Percentiles rank a stretch among this genome's conserved stretches.
These are phyloP conservation scores for Blastomussa wellsi DNA, from an alignment of 92 coral and sea anemone species.

Conservation along the genomic window DNA sequence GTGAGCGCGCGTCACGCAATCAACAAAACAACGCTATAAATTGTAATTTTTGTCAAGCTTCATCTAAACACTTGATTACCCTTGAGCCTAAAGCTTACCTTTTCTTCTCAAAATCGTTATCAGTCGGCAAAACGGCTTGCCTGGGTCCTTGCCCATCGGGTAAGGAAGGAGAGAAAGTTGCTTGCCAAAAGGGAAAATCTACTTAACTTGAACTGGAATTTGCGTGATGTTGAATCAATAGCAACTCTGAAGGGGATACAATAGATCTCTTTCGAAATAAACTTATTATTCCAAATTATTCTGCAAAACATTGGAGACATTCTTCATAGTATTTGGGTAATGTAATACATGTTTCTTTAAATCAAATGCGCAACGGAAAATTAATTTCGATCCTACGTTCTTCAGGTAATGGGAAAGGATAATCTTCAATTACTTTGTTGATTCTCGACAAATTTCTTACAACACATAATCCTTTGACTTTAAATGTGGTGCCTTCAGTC, in stretches of 20 bases:
- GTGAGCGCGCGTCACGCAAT: too few species aligned
- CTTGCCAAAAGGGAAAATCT: too few species aligned
- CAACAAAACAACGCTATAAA: too few species aligned
- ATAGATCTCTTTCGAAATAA: slow-evolving; percentile 7
- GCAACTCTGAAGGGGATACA: slow-evolving; percentile 9
- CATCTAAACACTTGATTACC: too few species aligned
- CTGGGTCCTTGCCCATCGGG: too few species aligned
- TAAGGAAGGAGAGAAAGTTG: too few species aligned
- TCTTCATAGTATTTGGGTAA: slow-evolving; percentile 33
- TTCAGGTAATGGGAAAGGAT: slow-evolving; percentile 33
- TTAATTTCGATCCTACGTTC: slow-evolving; percentile 16
- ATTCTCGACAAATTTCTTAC: slow-evolving; percentile 22
- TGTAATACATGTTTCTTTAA: not conserved
- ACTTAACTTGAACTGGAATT: slow-evolving; percentile 10
- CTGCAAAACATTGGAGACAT: slow-evolving; percentile 15
- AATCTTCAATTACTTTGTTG: slow-evolving; percentile 31
- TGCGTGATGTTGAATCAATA: slow-evolving; percentile 10
- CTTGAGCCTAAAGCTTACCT: too few species aligned
- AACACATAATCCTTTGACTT: slow-evolving; percentile 42
- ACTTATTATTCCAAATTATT: too few species aligned
- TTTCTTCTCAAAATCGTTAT: too few species aligned
- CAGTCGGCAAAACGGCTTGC: too few species aligned
- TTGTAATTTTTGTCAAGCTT: too few species aligned
- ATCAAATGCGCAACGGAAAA: slow-evolving; percentile 38
- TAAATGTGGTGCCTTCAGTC: slow-evolving; percentile 27